phyloP scores from a whole-genome alignment of 2,797 vertebrate genomes.

The Gouania willdenowi region DNA sequence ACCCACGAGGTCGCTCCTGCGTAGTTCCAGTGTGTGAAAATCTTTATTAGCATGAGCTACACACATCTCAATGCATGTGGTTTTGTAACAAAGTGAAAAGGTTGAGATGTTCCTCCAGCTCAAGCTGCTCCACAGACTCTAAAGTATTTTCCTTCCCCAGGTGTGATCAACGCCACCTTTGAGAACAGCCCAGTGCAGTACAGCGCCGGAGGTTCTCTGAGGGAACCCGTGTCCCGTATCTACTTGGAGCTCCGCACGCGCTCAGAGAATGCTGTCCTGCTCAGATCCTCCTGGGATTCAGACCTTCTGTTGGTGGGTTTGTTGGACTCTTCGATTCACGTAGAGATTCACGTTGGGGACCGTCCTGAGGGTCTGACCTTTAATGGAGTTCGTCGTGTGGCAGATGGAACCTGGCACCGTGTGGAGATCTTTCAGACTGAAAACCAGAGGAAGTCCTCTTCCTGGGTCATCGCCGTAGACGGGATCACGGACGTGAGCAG shows the following conservation, averaged over 20 bases:
- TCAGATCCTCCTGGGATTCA: slow-evolving; percentile 67
- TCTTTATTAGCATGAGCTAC: no score
- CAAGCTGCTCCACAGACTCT: no score
- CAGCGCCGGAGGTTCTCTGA: slow-evolving; percentile 66
- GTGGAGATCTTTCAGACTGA: slow-evolving; percentile 76
- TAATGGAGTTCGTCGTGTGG: slow-evolving; percentile 55
- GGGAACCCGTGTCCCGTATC: slow-evolving; percentile 64
- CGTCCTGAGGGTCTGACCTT: slow-evolving; percentile 70
- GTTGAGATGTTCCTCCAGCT: no score
- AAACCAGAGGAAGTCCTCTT: slow-evolving; percentile 43
- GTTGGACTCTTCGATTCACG: slow-evolving; percentile 72
- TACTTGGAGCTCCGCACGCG: slow-evolving; percentile 85
- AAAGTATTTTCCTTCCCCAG: no score
- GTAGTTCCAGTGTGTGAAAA: no score
- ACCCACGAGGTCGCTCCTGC: no score
- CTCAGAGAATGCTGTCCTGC: slow-evolving; percentile 78
- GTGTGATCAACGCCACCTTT: slow-evolving; percentile 86
- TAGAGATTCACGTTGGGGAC: slow-evolving; percentile 75
- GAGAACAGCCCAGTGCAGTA: slow-evolving; percentile 74
- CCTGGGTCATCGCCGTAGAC: slow-evolving; percentile 82
- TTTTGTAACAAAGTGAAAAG: no score
- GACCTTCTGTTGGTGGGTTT: slow-evolving; percentile 79
- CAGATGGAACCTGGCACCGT: slow-evolving; percentile 86
- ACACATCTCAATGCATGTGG: no score
- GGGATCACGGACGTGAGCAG: slow-evolving; percentile 67